Evolutionary conservation across 2,113 vertebrate species (phyloP), one percentile per base, ranked within the genome.

Genomic region (Elaphurus davidianus): DNA sequence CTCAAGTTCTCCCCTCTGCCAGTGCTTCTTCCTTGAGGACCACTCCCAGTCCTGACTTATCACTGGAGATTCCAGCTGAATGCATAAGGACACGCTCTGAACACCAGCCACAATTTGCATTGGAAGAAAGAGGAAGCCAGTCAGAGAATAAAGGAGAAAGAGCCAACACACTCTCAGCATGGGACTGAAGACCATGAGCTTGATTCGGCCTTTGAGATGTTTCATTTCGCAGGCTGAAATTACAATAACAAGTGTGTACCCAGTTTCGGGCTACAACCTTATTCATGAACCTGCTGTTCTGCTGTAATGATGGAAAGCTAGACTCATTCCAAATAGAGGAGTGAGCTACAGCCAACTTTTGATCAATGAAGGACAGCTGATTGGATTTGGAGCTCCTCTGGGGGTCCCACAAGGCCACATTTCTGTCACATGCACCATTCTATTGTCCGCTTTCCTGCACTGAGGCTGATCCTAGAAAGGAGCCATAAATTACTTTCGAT

Each of bases 321-420:
- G 78, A 47, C 60, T 59, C 1, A 5, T 64, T 87, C 74, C 91
- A 96, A 89, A 79, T 1, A 57, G 85, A 95, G 33, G 33, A 50
- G 36, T 28, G 67, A 97, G n/a, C 27, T n/a, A 40, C 50, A 87
- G 90, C 47, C 95, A 90, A 81, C 64, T 92, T 84, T 78, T 94
- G 91, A 95, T 92, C 55, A 59, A 74, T 57, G 95, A 95, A 67
- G 40, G 91, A 50, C 85, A 95, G 91, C 93, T 95, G 96, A 90
- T 57, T 21, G 50, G 47, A 94, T 33, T 19, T 83, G 86, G 76
- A 96, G 50, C 43, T 88, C 83, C 36, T 91, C 47, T 59, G 74
- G 23, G 60, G 59, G 27, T 88, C 30, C 60, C 36, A 14, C 19
- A 93, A 94, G 89, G 91, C 82, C 95, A 96, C 55, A 40, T 86